A percentile compares a stretch with the other conserved stretches of the same genome.
Evolutionary conservation across 2,888 invertebrate species (phyloP).

Genomic region (Drosophila sordidula): DNA sequence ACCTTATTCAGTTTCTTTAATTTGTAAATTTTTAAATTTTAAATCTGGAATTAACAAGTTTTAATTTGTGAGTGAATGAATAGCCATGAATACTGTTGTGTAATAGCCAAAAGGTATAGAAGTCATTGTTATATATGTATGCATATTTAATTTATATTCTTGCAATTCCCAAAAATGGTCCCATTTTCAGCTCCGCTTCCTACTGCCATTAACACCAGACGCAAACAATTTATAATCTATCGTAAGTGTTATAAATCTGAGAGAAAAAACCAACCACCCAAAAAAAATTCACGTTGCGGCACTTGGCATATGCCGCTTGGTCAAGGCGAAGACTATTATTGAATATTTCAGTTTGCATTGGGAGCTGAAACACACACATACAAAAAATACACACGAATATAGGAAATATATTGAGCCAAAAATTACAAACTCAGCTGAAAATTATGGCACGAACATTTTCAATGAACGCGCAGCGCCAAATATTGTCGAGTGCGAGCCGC

Average conservation of each 20-base stretch:
- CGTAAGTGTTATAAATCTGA: slow-evolving; percentile 30
- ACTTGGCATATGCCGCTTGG: slow-evolving; percentile 73
- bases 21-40: no score
- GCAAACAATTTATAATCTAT: slow-evolving; percentile 12
- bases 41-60: no score
- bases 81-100: no score
- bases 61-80: no score
- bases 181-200: no score
- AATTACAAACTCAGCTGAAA: slow-evolving; percentile 64
- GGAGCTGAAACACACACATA: slow-evolving; percentile 14
- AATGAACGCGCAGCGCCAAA: slow-evolving; percentile 68
- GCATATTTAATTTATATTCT: no score
- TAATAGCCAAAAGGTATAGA: no score
- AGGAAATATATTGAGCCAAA: slow-evolving; percentile 39
- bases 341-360: slow-evolving; percentile 68
- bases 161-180: no score
- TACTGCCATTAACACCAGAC: slow-evolving; percentile 9
- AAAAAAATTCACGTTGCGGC: slow-evolving; percentile 44
- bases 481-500: slow-evolving; percentile 74
- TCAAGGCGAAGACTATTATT: slow-evolving; percentile 75
- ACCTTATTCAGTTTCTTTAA: no score
- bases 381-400: slow-evolving; percentile 5
- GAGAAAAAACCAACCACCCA: slow-evolving; percentile 7
- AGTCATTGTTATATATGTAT: no score
- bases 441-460: slow-evolving; percentile 66